Conservation (phyloP, 2,113 vertebrate genomes). For the Garra rufa region DNA sequence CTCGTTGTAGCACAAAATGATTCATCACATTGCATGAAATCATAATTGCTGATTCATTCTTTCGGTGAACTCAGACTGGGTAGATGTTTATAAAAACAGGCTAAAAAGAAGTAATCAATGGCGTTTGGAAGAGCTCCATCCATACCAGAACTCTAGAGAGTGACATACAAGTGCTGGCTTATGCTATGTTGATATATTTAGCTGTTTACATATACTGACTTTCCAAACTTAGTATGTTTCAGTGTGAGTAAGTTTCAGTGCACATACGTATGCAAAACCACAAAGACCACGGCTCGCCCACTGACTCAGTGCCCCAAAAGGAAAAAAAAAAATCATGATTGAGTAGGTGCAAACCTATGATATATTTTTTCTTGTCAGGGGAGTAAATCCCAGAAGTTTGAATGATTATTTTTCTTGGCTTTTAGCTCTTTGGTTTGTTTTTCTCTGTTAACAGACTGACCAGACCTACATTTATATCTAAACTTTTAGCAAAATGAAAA, state of each 20-base stretch:
- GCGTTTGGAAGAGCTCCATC: background rate
- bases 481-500: background rate
- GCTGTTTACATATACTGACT: slow-evolving; percentile 35
- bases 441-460: slow-evolving; percentile 18
- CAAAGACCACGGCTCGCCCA: background rate
- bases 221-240: slow-evolving; percentile 11
- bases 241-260: slow-evolving; percentile 23
- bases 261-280: background rate
- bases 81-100: background rate
- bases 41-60: background rate
- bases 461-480: background rate
- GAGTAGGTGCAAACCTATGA: slow-evolving; percentile 25
- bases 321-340: slow-evolving; percentile 38
- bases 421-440: background rate
- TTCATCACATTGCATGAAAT: slow-evolving; percentile 8
- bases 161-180: slow-evolving; percentile 4
- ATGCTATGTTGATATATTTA: slow-evolving; percentile 21
- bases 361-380: slow-evolving; percentile 40
- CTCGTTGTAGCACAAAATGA: background rate
- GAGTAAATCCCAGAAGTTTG: slow-evolving; percentile 38
- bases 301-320: background rate
- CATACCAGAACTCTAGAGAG: background rate
- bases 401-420: slow-evolving; percentile 51
- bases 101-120: background rate
- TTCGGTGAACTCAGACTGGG: background rate